Conservation (phyloP, 2,888 invertebrate genomes). For the Nomada fucata region DNA sequence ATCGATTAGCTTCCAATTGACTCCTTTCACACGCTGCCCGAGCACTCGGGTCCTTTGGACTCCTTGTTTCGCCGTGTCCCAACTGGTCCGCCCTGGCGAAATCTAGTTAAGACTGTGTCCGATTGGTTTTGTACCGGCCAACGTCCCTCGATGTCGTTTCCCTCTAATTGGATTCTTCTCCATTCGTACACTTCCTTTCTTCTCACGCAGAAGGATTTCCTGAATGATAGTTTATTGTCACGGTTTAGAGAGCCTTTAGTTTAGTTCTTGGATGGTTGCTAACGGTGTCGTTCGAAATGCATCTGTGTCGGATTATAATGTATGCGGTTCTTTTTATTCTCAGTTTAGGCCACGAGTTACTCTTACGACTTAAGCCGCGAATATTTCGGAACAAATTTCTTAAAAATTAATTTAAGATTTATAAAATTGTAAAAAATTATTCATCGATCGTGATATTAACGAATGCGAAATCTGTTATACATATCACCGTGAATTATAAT, state of each 20-base stretch:
- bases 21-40: conserved; percentile 48
- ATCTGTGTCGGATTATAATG: background rate
- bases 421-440: too few relatives aligned
- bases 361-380: too few relatives aligned
- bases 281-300: background rate
- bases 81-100: conserved; percentile 66
- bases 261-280: background rate
- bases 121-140: conserved; percentile 70
- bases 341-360: too few relatives aligned
- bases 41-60: conserved; percentile 20
- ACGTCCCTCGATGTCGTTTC: conserved; percentile 62
- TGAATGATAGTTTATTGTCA: background rate
- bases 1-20: conserved; percentile 68
- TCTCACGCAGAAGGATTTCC: conserved; percentile 8
- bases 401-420: too few relatives aligned
- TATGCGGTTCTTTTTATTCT: too few relatives aligned
- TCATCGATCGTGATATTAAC: too few relatives aligned
- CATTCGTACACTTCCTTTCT: conserved; percentile 36
- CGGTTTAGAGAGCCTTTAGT: conserved; percentile 6
- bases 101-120: conserved; percentile 76
- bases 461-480: too few relatives aligned
- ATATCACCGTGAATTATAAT: too few relatives aligned
- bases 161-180: conserved; percentile 77
- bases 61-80: conserved; percentile 46
- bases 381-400: too few relatives aligned